phyloP scores from a whole-genome alignment of 1,140 invertebrate species.

The Cepaea nemoralis region DNA sequence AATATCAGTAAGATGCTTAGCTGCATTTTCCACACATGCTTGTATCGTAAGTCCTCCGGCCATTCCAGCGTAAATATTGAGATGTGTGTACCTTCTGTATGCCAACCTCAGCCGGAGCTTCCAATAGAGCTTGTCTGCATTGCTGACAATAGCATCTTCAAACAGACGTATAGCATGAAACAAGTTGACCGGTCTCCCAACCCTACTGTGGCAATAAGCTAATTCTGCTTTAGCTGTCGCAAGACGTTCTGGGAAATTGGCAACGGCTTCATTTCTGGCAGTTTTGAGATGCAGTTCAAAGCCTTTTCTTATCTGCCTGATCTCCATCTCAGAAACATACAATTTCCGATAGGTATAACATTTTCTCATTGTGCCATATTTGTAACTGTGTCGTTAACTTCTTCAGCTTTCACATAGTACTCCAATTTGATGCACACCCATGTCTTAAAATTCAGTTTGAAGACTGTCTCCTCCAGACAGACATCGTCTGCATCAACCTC shows the following conservation, averaged over 20 bases:
- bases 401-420: background rate
- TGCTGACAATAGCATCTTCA: background rate
- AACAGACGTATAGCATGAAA: background rate
- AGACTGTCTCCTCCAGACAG: no score
- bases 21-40: background rate
- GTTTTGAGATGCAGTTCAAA: background rate
- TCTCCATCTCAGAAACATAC: background rate
- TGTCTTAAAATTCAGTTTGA: background rate
- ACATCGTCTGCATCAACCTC: background rate
- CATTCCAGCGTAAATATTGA: background rate
- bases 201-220: background rate
- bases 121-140: background rate
- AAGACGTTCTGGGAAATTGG: background rate
- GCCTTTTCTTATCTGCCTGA: background rate
- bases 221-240: background rate
- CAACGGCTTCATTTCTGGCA: background rate
- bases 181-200: background rate
- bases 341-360: no score
- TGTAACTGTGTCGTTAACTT: background rate
- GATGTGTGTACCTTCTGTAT: background rate
- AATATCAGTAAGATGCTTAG: background rate
- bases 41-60: background rate
- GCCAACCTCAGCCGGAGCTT: no score
- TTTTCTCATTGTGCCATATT: background rate
- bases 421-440: background rate